Evolutionary conservation across 1,140 invertebrate species (phyloP).

Genomic region (Coenobita brevimanus): DNA sequence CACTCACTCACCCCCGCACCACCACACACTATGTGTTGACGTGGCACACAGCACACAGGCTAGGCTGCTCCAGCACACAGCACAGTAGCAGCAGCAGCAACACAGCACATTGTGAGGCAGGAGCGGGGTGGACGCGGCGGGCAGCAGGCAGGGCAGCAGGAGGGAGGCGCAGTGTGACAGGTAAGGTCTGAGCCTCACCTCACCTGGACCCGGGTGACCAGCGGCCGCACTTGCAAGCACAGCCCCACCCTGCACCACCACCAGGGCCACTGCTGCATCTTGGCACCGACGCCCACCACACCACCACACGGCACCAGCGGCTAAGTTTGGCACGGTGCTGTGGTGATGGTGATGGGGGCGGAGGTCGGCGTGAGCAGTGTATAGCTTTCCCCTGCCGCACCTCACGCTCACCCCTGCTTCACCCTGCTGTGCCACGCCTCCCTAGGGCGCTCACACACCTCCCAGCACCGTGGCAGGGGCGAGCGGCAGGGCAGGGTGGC

Average conservation of each 20-base stretch:
- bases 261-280: slow-evolving; percentile 52
- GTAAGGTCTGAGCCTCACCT: slow-evolving; percentile 62
- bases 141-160: slow-evolving; percentile 13
- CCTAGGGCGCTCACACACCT: neutral
- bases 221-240: slow-evolving; percentile 36
- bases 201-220: slow-evolving; percentile 56
- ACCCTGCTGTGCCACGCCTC: neutral
- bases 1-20: slow-evolving; percentile 46
- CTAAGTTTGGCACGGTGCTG: slow-evolving; percentile 64
- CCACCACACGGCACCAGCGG: slow-evolving; percentile 59
- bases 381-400: slow-evolving; percentile 37
- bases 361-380: slow-evolving; percentile 42
- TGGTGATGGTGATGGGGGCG: slow-evolving; percentile 42
- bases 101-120: slow-evolving; percentile 42
- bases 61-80: slow-evolving; percentile 33
- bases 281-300: slow-evolving; percentile 42
- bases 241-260: slow-evolving; percentile 40
- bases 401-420: neutral
- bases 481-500: neutral
- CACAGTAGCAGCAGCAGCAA: slow-evolving; percentile 17
- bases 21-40: slow-evolving; percentile 61
- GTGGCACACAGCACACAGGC: no score
- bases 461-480: neutral
- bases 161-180: slow-evolving; percentile 43
- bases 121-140: slow-evolving; percentile 11